phyloP scores from a whole-genome alignment of 2,888 invertebrate genomes.

The Liodrosophila aerea region DNA sequence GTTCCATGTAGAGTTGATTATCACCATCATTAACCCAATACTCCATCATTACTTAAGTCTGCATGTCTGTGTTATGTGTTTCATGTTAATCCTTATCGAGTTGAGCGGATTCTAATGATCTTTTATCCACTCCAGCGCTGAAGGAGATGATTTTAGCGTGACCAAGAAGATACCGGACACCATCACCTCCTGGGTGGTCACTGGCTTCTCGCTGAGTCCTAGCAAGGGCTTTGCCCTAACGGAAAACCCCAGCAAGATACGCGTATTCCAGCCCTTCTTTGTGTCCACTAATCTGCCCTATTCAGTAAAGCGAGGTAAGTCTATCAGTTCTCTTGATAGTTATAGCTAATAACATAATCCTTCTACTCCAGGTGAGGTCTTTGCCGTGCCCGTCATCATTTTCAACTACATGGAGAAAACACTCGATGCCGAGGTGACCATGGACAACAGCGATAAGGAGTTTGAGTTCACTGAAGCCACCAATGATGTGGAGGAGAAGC shows the following conservation, averaged over 20 bases:
- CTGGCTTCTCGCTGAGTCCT: slow-evolving; percentile 91
- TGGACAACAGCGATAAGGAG: slow-evolving; percentile 91
- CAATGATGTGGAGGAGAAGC: slow-evolving; percentile 88
- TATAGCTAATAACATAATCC: too few relatives aligned
- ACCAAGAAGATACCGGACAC: slow-evolving; percentile 88
- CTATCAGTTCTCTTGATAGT: too few relatives aligned
- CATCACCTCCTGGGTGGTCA: slow-evolving; percentile 92
- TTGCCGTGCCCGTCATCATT: slow-evolving; percentile 93
- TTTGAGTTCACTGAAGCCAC: slow-evolving; percentile 91
- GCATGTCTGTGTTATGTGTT: too few relatives aligned
- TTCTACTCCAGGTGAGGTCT: slow-evolving; percentile 95
- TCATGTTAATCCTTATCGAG: not conserved
- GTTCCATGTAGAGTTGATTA: too few relatives aligned
- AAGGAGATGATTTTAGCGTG: slow-evolving; percentile 62
- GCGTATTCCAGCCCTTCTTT: slow-evolving; percentile 92
- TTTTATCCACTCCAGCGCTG: slow-evolving; percentile 54
- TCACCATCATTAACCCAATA: slow-evolving; percentile 1
- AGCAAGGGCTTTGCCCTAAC: slow-evolving; percentile 90
- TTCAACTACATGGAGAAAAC: slow-evolving; percentile 93
- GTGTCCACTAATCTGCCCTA: slow-evolving; percentile 94
- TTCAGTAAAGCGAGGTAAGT: slow-evolving; percentile 93
- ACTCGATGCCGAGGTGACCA: slow-evolving; percentile 89
- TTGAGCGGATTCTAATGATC: not conserved
- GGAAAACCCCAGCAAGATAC: slow-evolving; percentile 86
- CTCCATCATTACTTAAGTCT: not conserved